These are phyloP conservation scores for Ochotona curzoniae DNA, from an alignment of 2,113 vertebrate genomes.

Conservation along the genomic window DNA sequence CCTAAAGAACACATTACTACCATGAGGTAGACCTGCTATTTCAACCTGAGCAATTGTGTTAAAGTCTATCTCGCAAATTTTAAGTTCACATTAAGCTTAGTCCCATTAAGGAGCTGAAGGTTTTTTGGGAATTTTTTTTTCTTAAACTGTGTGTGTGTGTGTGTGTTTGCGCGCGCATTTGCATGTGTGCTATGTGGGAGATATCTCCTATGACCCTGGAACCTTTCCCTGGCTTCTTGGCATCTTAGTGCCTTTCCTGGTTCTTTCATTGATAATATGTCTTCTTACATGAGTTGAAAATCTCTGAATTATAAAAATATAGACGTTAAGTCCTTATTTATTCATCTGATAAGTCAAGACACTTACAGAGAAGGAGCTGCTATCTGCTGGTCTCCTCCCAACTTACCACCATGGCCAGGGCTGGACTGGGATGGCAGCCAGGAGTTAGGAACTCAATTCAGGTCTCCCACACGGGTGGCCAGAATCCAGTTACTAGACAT, in stretches of 20 bases:
- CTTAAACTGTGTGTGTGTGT: background rate
- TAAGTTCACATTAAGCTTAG: background rate
- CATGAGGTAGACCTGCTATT: background rate
- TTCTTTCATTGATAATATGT: background rate
- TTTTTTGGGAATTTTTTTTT: background rate
- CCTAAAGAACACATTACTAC: background rate
- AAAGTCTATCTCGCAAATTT: background rate
- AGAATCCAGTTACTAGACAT: too few relatives aligned
- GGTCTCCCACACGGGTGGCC: too few relatives aligned
- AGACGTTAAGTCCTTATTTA: too few relatives aligned
- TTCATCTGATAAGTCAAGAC: too few relatives aligned
- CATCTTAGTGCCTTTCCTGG: background rate
- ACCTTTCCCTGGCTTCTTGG: background rate
- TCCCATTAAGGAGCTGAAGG: background rate
- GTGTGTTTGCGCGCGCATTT: background rate
- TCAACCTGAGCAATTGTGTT: background rate
- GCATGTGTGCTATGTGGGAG: background rate
- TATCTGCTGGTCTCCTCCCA: too few relatives aligned
- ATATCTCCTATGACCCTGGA: background rate
- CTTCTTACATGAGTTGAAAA: background rate
- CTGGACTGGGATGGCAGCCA: too few relatives aligned
- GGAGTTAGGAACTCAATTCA: too few relatives aligned
- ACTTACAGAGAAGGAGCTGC: too few relatives aligned
- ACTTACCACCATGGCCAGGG: too few relatives aligned
- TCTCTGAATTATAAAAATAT: background rate